These are phyloP conservation scores for Cerceris rybyensis DNA, from an alignment of 2,888 invertebrate genomes.

Conservation along the genomic window DNA sequence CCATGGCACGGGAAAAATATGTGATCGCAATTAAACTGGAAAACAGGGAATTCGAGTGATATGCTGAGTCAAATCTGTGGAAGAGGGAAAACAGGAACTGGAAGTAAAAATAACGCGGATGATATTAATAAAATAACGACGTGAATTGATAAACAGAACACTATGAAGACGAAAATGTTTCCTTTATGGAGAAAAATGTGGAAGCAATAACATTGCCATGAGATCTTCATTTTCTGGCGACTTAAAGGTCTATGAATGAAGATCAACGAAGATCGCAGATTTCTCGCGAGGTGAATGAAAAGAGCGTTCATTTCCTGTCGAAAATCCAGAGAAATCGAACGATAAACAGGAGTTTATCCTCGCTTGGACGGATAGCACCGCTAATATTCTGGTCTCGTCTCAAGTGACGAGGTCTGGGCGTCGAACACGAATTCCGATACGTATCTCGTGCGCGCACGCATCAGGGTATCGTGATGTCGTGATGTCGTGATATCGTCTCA, in stretches of 20 bases:
- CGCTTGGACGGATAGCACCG: too few species aligned
- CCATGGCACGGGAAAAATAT: background rate
- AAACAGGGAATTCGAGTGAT: background rate
- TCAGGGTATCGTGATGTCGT: conserved; percentile 1
- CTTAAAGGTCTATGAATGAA: background rate
- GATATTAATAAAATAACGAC: too few species aligned
- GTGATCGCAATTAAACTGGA: background rate
- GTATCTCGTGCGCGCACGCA: conserved; percentile 25
- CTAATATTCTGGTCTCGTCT: conserved; percentile 20
- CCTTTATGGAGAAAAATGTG: background rate
- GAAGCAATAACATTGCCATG: too few species aligned
- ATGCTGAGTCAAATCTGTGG: too few species aligned
- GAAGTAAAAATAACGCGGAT: too few species aligned
- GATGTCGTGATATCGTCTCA: conserved; percentile 16
- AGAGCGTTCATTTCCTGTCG: conserved; percentile 18
- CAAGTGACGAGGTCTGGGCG: conserved; percentile 6
- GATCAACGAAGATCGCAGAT: background rate
- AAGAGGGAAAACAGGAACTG: too few species aligned
- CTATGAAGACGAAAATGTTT: too few species aligned
- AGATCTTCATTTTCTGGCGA: too few species aligned
- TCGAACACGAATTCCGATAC: conserved; percentile 29
- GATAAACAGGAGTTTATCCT: conserved; percentile 1
- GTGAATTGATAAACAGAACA: too few species aligned
- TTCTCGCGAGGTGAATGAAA: background rate
- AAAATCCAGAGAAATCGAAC: conserved; percentile 37